Evolutionary conservation across 2,797 vertebrate species (phyloP).

Genomic region (Ctenosaura bakeri): DNA sequence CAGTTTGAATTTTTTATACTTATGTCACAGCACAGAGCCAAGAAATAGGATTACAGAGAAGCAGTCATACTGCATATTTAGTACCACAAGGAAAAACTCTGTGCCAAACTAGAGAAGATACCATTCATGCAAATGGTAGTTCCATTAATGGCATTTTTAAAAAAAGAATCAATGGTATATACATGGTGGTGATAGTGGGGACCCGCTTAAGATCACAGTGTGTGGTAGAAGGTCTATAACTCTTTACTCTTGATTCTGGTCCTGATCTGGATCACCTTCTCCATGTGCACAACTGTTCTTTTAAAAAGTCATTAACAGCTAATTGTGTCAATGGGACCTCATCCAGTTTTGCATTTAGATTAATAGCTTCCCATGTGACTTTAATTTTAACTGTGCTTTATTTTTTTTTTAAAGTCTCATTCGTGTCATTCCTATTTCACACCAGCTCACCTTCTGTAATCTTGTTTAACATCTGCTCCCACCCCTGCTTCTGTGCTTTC

Average conservation of each 20-base stretch:
- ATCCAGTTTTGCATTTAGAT: background rate
- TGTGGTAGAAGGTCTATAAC: background rate
- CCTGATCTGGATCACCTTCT: background rate
- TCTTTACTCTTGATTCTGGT: background rate
- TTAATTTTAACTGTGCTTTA: background rate
- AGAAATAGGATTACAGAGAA: background rate
- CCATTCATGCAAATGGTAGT: background rate
- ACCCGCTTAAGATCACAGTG: background rate
- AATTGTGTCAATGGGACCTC: background rate
- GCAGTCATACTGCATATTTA: background rate
- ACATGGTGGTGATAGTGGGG: too few relatives aligned
- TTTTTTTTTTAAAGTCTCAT: background rate
- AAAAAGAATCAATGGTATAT: background rate
- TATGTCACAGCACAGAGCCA: background rate
- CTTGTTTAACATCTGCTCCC: background rate
- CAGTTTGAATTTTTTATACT: background rate
- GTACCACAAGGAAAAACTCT: background rate
- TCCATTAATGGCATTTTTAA: background rate
- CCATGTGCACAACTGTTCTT: background rate
- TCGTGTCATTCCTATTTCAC: background rate
- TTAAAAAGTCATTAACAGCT: background rate
- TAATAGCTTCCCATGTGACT: background rate
- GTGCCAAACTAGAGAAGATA: background rate
- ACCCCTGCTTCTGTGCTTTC: background rate
- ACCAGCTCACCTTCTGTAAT: background rate